Evolutionary conservation across 2,888 invertebrate genomes (phyloP).

Genomic region (Mythimna albipuncta): DNA sequence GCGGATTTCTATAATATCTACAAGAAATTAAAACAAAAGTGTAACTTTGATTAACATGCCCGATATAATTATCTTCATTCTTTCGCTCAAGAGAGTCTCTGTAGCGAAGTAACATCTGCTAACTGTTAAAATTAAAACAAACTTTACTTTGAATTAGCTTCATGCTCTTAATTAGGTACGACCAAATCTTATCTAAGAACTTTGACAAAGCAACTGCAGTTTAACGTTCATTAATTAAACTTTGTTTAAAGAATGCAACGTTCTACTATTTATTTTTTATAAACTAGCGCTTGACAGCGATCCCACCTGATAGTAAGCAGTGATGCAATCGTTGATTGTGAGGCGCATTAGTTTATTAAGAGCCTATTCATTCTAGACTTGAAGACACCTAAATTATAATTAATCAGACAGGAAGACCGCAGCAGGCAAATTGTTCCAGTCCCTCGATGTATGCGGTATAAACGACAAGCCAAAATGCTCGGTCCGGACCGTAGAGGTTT

Average conservation of each 20-base stretch:
- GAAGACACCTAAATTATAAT: too few species aligned
- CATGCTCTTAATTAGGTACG: conserved; percentile 40
- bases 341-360: too few species aligned
- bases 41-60: not conserved
- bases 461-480: too few species aligned
- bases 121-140: conserved; percentile 35
- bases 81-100: conserved; percentile 19
- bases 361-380: too few species aligned
- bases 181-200: conserved; percentile 41
- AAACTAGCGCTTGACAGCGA: too few species aligned
- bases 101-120: conserved; percentile 45
- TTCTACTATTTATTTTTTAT: not conserved
- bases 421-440: too few species aligned
- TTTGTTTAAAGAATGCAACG: conserved; percentile 27
- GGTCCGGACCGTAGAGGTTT: too few species aligned
- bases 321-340: too few species aligned
- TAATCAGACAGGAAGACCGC: too few species aligned
- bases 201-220: conserved; percentile 32
- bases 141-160: conserved; percentile 47
- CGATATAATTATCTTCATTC: conserved; percentile 3
- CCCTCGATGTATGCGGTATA: too few species aligned
- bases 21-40: not conserved
- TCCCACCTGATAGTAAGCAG: too few species aligned
- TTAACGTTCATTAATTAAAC: conserved; percentile 25
- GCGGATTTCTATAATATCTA: not conserved